Percentiles rank a stretch among this genome's conserved stretches.
Evolutionary conservation across 2,888 invertebrate species (phyloP).

Genomic region (Acanthococcus lagerstroemiae): DNA sequence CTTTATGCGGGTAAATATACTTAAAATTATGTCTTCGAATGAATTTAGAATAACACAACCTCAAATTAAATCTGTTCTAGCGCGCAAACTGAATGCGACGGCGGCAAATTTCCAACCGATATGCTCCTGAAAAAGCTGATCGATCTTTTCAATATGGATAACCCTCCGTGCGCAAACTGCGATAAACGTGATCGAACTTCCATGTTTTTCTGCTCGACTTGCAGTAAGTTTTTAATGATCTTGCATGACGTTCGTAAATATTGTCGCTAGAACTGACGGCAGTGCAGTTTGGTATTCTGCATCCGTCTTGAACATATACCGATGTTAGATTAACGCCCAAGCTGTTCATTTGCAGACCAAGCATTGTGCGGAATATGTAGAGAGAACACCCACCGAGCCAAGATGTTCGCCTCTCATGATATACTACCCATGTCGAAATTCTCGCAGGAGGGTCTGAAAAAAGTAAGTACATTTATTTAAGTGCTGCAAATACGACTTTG

Average conservation of each 20-base stretch:
- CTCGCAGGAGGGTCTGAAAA: slow-evolving; percentile 54
- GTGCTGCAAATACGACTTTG: background rate
- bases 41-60: background rate
- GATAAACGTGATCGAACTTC: slow-evolving; percentile 57
- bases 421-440: slow-evolving; percentile 62
- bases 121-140: slow-evolving; percentile 58
- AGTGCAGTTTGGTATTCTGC: too few species aligned
- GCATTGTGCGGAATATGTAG: slow-evolving; percentile 59
- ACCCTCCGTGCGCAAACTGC: slow-evolving; percentile 66
- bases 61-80: slow-evolving; percentile 40
- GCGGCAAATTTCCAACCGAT: slow-evolving; percentile 57
- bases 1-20: slow-evolving; percentile 53
- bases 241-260: too few species aligned
- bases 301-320: background rate
- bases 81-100: slow-evolving; percentile 53
- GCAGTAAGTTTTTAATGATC: too few species aligned
- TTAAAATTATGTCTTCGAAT: background rate
- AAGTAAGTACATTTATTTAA: too few species aligned
- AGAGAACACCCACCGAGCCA: slow-evolving; percentile 62
- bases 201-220: slow-evolving; percentile 71
- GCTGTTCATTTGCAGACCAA: slow-evolving; percentile 51
- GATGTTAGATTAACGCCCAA: background rate
- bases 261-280: too few species aligned
- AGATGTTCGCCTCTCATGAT: slow-evolving; percentile 65
- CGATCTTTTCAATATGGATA: slow-evolving; percentile 58